Conservation (phyloP, 2,797 vertebrate species). For the Channallabes apus region DNA sequence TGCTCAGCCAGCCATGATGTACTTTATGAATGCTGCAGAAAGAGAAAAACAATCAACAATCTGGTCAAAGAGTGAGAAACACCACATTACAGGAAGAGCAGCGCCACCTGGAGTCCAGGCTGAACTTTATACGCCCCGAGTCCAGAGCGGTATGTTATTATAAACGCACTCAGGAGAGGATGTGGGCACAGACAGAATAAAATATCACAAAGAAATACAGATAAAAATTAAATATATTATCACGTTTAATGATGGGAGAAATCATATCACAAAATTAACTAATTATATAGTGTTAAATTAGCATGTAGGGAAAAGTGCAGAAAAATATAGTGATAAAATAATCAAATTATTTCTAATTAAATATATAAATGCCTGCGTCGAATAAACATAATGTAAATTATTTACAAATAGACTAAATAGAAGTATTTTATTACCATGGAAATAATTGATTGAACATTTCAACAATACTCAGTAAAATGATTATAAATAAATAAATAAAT, state of each 20-base stretch:
- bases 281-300: neutral
- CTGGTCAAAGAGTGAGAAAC: neutral
- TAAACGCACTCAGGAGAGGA: no score
- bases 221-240: neutral
- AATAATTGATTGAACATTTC: neutral
- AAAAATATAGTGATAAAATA: neutral
- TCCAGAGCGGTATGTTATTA: no score
- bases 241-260: neutral
- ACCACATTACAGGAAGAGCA: neutral
- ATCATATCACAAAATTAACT: neutral
- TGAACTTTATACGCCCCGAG: neutral
- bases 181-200: no score
- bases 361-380: neutral
- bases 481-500: neutral
- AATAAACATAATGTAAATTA: neutral
- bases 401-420: neutral
- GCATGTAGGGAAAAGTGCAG: neutral
- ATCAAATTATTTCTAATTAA: neutral
- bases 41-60: neutral
- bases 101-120: neutral
- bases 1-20: conserved; percentile 76
- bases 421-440: neutral
- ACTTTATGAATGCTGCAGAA: conserved; percentile 73
- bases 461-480: neutral
- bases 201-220: neutral